phyloP scores from a whole-genome alignment of 2,888 invertebrate genomes.

The Synanthedon vespiformis region DNA sequence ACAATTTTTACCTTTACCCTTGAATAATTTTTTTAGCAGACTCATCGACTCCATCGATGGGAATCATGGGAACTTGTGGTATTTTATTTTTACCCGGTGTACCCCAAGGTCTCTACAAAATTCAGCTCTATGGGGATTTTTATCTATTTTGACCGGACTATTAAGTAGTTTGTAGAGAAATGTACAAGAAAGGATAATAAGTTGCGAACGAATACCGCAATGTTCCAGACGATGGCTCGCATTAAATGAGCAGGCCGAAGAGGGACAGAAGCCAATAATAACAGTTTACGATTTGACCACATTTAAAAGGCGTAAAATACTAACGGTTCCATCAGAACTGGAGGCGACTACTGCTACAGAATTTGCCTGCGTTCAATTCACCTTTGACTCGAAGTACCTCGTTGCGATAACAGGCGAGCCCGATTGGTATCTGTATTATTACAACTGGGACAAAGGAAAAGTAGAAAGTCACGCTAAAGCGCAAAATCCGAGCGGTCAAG shows the following conservation, averaged over 20 bases:
- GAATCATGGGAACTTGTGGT: too few species aligned
- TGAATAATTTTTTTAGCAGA: too few species aligned
- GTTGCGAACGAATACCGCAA: neutral
- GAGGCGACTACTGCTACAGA: slow-evolving; percentile 71
- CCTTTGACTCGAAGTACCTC: slow-evolving; percentile 84
- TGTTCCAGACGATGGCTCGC: slow-evolving; percentile 73
- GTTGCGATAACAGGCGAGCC: slow-evolving; percentile 85
- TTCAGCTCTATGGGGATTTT: neutral
- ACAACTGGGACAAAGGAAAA: slow-evolving; percentile 86
- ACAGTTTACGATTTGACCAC: slow-evolving; percentile 79
- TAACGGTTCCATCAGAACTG: slow-evolving; percentile 74
- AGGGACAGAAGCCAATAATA: slow-evolving; percentile 75
- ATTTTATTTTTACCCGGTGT: too few species aligned
- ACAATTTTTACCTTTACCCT: too few species aligned
- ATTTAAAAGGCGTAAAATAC: slow-evolving; percentile 75
- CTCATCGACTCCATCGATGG: too few species aligned
- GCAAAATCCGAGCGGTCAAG: slow-evolving; percentile 76
- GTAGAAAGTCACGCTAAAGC: slow-evolving; percentile 81
- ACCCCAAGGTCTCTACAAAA: neutral
- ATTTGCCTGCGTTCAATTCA: slow-evolving; percentile 81
- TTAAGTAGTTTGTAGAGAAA: too few species aligned
- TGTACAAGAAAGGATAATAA: too few species aligned
- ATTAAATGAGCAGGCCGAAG: slow-evolving; percentile 72
- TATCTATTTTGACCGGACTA: too few species aligned
- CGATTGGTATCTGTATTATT: slow-evolving; percentile 84